Evolutionary conservation across 2,797 vertebrate genomes (phyloP).

Genomic region (Xyrichtys novacula): DNA sequence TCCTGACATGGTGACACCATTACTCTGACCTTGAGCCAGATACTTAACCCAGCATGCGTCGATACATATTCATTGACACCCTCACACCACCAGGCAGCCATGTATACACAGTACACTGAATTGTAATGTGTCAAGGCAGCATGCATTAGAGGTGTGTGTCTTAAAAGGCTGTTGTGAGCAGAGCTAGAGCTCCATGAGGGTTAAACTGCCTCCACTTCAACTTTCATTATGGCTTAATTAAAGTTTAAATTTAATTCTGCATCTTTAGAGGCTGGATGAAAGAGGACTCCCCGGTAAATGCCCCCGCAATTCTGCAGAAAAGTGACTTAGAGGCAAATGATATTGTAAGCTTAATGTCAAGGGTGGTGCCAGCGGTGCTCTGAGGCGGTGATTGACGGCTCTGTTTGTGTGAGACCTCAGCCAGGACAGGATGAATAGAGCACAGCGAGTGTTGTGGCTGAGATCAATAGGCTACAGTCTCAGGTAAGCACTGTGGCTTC

Average conservation of each 20-base stretch:
- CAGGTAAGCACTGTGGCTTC: slow-evolving; percentile 73
- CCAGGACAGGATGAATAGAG: slow-evolving; percentile 75
- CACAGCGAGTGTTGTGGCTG: slow-evolving; percentile 68
- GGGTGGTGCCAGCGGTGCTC: slow-evolving; percentile 60
- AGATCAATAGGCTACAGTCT: slow-evolving; percentile 80
- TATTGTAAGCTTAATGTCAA: slow-evolving; percentile 76
- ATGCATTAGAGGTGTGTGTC: slow-evolving; percentile 10
- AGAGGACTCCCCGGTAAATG: slow-evolving; percentile 44
- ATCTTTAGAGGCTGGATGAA: slow-evolving; percentile 67
- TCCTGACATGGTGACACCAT: slow-evolving; percentile 58
- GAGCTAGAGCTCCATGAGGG: slow-evolving; percentile 54
- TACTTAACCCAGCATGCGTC: slow-evolving; percentile 64
- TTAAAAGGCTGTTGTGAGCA: slow-evolving; percentile 49
- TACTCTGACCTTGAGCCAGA: slow-evolving; percentile 71
- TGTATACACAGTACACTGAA: slow-evolving; percentile 30
- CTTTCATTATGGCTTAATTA: slow-evolving; percentile 75
- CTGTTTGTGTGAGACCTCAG: slow-evolving; percentile 72
- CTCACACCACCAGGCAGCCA: slow-evolving; percentile 15
- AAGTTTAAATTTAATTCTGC: slow-evolving; percentile 75
- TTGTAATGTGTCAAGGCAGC: slow-evolving; percentile 21
- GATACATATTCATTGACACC: slow-evolving; percentile 71
- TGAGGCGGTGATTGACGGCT: slow-evolving; percentile 77
- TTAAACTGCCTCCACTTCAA: slow-evolving; percentile 63
- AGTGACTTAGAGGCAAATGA: slow-evolving; percentile 71
- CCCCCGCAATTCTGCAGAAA: slow-evolving; percentile 58